phyloP scores from a whole-genome alignment of 2,113 vertebrate species.

The Tringa solitaria region DNA sequence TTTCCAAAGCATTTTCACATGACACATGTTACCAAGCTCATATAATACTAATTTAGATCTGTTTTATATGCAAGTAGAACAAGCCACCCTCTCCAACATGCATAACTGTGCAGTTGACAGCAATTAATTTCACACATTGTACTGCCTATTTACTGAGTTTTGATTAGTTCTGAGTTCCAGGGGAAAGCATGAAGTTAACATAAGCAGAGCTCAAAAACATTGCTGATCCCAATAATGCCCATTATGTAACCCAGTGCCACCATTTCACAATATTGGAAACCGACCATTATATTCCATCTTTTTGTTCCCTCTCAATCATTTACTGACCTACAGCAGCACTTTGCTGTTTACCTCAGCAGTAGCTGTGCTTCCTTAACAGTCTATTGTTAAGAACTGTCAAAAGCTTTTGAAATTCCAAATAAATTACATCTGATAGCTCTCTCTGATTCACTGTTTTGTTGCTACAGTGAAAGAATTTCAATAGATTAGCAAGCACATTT shows the following conservation, averaged over 20 bases:
- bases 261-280: neutral
- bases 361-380: neutral
- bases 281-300: neutral
- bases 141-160: neutral
- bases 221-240: neutral
- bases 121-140: neutral
- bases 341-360: neutral
- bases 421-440: neutral
- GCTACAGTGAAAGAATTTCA: constrained; percentile 22
- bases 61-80: neutral
- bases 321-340: neutral
- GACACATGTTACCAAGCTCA: neutral
- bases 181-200: neutral
- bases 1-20: neutral
- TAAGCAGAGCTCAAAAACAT: neutral
- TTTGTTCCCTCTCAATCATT: neutral
- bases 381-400: constrained; percentile 9
- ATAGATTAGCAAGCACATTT: neutral
- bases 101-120: neutral
- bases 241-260: neutral
- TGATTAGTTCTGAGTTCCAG: neutral
- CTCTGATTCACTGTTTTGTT: neutral
- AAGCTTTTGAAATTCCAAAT: constrained; percentile 29
- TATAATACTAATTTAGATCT: neutral
- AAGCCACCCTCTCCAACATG: neutral